Base-by-base conservation (phyloP, 1,140 invertebrate species). In the Trinorchestia longiramus region DNA sequence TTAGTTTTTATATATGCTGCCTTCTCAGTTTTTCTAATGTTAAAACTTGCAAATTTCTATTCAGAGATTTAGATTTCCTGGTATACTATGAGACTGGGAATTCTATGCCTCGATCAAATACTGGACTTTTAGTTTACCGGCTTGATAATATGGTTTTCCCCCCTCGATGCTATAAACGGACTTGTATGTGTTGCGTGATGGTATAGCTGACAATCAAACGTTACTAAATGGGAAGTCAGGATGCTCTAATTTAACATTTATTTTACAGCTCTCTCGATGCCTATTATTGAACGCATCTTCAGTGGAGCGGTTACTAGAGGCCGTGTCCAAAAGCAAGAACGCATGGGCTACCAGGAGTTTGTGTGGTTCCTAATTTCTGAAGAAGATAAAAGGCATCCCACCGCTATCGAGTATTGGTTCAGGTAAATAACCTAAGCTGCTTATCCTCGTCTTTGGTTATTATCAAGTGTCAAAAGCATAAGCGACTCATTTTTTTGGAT, bases 361-460 rank as follows among this genome's bases (percentile, higher is more conserved):
- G 99, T 99, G 0, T 99, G 99, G 99, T 99, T 99, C 97, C 98
- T 99, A 88, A 98, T 99, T 0, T 99, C 99, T 57, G 99, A 99
- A 97, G 99, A 99, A 97, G 99, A 99, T 97, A 99, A 99, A 97
- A 98, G 98, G 96, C 99, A 99, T 97, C 99, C 99, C 0, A 99
- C 99, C 87, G 98, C 99, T 96, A 98, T 99, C 94, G 99, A 99
- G 97, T 99, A 99, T 97, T 99, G 99, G 98, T 99, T 99, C 97
- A 98, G 98, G 98, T 98, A 97, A 96, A 96, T 97, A 6, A 36
- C 28, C 36, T 15, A 23, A 77, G 28, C 15, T 36, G 28, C 62
- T 11, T 3, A 11, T 23, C 28, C 36, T 77, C 1, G 28, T 77
- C 36, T 77, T 3, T 77, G 28, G 3, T 77, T 77, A 77, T 15